A percentile compares a stretch with the other conserved stretches of the same genome.
Evolutionary conservation across 2,888 invertebrate species (phyloP).

Genomic region (Bedellia somnulentella): DNA sequence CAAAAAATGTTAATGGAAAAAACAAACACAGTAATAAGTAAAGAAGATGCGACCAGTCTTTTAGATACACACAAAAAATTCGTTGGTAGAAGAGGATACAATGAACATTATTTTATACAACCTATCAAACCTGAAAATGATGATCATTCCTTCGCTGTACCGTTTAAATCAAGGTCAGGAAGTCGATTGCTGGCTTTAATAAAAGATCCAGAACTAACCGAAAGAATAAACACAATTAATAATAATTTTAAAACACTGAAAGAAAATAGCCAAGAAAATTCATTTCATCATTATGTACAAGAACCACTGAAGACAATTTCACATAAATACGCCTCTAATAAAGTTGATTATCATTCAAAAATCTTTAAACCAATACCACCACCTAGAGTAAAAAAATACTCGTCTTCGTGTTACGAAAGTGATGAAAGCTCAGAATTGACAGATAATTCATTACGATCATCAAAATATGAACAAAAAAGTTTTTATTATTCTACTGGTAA

Average conservation of each 20-base stretch:
- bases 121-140: no score
- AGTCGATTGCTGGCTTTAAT: slow-evolving; percentile 66
- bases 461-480: slow-evolving; percentile 35
- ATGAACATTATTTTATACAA: slow-evolving; percentile 39
- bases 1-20: slow-evolving; percentile 65
- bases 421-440: slow-evolving; percentile 45
- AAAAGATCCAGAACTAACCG: slow-evolving; percentile 48
- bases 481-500: slow-evolving; percentile 51
- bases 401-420: slow-evolving; percentile 40
- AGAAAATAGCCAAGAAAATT: no score
- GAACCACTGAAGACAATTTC: slow-evolving; percentile 18
- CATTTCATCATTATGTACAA: no score
- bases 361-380: slow-evolving; percentile 38
- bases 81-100: slow-evolving; percentile 64
- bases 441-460: slow-evolving; percentile 32
- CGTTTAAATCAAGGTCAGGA: slow-evolving; percentile 56
- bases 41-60: slow-evolving; percentile 62
- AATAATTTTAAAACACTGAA: no score
- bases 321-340: slow-evolving; percentile 14
- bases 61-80: slow-evolving; percentile 72
- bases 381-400: slow-evolving; percentile 35
- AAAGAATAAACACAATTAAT: slow-evolving; percentile 20
- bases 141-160: slow-evolving; percentile 17
- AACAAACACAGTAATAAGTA: slow-evolving; percentile 43
- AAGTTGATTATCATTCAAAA: slow-evolving; percentile 12